Conservation (phyloP, 2,888 invertebrate species). For the Drosophila formosana region DNA sequence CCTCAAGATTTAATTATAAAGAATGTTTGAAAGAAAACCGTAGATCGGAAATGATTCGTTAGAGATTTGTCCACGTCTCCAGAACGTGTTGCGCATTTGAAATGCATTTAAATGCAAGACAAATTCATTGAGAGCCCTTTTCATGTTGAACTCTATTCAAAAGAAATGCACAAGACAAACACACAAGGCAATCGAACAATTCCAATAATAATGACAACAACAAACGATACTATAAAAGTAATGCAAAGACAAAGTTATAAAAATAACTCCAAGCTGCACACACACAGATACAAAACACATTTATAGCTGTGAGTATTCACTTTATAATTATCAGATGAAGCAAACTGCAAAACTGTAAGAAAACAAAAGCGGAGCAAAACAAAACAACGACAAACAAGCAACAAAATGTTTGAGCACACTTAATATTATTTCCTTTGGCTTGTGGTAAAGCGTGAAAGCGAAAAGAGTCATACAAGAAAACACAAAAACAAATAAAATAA, state of each 20-base stretch:
- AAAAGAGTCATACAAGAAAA: conserved; percentile 35
- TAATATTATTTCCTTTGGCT: conserved; percentile 32
- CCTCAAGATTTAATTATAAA: conserved; percentile 14
- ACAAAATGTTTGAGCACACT: conserved; percentile 49
- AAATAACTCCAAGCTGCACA: conserved; percentile 54
- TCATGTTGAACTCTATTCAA: conserved; percentile 31
- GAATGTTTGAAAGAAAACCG: conserved; percentile 5
- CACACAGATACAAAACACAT: conserved; percentile 17
- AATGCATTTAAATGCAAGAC: conserved; percentile 23
- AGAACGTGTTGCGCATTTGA: conserved; percentile 55
- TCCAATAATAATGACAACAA: conserved; percentile 39
- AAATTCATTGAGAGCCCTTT: conserved; percentile 34
- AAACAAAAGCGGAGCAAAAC: conserved; percentile 41
- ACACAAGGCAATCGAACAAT: conserved; percentile 33
- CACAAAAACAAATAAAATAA: conserved; percentile 18
- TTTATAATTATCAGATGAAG: conserved; percentile 65
- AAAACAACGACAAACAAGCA: conserved; percentile 27
- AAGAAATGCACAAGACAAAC: conserved; percentile 36
- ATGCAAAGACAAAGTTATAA: conserved; percentile 66
- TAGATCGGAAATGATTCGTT: conserved; percentile 48
- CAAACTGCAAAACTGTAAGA: conserved; percentile 16
- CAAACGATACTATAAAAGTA: conserved; percentile 61
- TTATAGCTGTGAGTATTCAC: conserved; percentile 19
- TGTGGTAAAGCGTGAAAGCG: conserved; percentile 58
- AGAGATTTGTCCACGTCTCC: conserved; percentile 20